Conservation (phyloP, 2,888 invertebrate genomes). For the Germaria angustata region DNA sequence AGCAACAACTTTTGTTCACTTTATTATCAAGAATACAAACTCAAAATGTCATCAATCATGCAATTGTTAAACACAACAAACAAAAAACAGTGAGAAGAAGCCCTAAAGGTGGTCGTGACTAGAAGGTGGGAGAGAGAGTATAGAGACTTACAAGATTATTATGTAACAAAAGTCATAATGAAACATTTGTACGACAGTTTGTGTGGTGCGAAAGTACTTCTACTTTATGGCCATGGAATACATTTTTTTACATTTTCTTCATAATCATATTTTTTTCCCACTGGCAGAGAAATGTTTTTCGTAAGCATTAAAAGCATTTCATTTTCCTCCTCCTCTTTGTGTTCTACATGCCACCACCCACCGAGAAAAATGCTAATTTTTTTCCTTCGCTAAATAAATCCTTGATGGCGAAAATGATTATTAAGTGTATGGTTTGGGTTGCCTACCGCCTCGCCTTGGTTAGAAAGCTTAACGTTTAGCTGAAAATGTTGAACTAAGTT, state of each 20-base stretch:
- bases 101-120: no score
- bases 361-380: constrained; percentile 46
- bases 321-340: not conserved
- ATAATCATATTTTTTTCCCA: no score
- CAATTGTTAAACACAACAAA: constrained; percentile 26
- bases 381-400: constrained; percentile 38
- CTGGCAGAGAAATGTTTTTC: not conserved
- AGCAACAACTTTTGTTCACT: constrained; percentile 25
- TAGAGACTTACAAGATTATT: constrained; percentile 42
- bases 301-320: no score
- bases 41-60: constrained; percentile 64
- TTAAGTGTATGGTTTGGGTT: constrained; percentile 2
- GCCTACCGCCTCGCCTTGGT: not conserved
- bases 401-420: constrained; percentile 18
- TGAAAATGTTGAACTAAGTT: no score
- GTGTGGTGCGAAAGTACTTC: not conserved
- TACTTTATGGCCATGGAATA: constrained; percentile 32
- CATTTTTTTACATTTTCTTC: not conserved
- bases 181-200: not conserved
- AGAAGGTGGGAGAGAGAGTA: not conserved
- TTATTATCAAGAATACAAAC: constrained; percentile 42
- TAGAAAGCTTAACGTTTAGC: constrained; percentile 10
- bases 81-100: no score
- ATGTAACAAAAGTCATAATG: constrained; percentile 15
- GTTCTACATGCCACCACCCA: constrained; percentile 33